phyloP scores from a whole-genome alignment of 2,113 vertebrate species.

The pig (Sus scrofa) region DNA sequence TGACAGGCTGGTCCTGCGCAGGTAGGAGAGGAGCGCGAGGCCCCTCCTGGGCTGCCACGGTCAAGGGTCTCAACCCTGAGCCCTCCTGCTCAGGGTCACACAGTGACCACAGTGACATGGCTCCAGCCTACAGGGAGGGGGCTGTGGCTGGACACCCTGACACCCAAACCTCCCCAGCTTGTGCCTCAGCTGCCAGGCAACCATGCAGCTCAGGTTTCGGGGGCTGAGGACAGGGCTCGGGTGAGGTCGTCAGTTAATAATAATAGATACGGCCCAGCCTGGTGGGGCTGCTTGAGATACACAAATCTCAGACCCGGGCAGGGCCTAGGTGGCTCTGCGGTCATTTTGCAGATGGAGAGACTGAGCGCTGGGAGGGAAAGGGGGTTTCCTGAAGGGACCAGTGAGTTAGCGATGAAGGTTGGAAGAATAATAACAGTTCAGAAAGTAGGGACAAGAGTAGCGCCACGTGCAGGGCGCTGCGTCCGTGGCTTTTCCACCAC shows the following conservation, averaged over 20 bases:
- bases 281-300: neutral
- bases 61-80: too few species aligned
- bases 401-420: neutral
- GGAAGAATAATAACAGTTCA: neutral
- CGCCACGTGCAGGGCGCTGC: too few species aligned
- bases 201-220: conserved; percentile 60
- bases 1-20: neutral
- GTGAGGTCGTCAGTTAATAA: neutral
- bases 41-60: neutral
- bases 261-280: neutral
- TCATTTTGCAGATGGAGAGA: neutral
- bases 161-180: conserved; percentile 58
- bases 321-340: neutral
- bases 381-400: neutral
- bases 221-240: neutral
- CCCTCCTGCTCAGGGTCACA: neutral
- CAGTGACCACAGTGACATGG: neutral
- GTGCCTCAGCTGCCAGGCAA: conserved; percentile 50
- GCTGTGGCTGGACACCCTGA: conserved; percentile 27
- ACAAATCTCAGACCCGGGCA: neutral
- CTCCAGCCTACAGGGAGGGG: neutral
- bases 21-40: neutral
- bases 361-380: neutral
- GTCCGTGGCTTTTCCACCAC: neutral
- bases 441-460: neutral